phyloP scores from a whole-genome alignment of 2,888 invertebrate genomes.

The Aphidius colemani region DNA sequence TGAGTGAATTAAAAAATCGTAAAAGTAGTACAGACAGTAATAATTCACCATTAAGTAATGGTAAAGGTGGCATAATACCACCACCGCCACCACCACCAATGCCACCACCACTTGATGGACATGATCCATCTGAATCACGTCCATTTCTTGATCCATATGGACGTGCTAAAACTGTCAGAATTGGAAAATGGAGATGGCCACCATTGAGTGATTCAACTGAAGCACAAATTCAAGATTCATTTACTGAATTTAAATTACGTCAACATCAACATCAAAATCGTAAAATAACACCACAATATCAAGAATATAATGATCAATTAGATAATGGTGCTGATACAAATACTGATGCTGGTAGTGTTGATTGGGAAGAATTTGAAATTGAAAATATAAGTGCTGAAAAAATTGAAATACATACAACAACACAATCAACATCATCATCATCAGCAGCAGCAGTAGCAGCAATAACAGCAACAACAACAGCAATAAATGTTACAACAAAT shows the following conservation, averaged over 20 bases:
- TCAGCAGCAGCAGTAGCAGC: too few species aligned
- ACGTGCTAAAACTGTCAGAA: slow-evolving; percentile 90
- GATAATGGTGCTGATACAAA: slow-evolving; percentile 45
- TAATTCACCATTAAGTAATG: slow-evolving; percentile 41
- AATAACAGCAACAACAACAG: slow-evolving; percentile 20
- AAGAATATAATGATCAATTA: slow-evolving; percentile 59
- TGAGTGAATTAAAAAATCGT: slow-evolving; percentile 62
- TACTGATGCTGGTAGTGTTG: slow-evolving; percentile 64
- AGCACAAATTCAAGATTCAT: slow-evolving; percentile 74
- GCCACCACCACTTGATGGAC: slow-evolving; percentile 82
- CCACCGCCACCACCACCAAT: slow-evolving; percentile 89
- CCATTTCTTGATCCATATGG: slow-evolving; percentile 91
- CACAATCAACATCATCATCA: slow-evolving; percentile 20
- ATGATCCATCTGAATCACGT: slow-evolving; percentile 79
- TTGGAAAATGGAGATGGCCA: slow-evolving; percentile 95
- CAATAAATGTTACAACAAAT: slow-evolving; percentile 45
- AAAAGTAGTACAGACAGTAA: slow-evolving; percentile 60
- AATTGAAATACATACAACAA: slow-evolving; percentile 39
- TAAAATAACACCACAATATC: slow-evolving; percentile 76
- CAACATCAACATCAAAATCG: slow-evolving; percentile 67
- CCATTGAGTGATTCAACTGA: slow-evolving; percentile 77
- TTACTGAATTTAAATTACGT: slow-evolving; percentile 86
- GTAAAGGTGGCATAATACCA: slow-evolving; percentile 70
- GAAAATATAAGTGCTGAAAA: slow-evolving; percentile 62
- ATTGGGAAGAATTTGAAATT: slow-evolving; percentile 87